Evolutionary conservation across 2,888 invertebrate genomes (phyloP), one percentile per base, ranked within the genome.

Genomic region (Polyommatus icarus): DNA sequence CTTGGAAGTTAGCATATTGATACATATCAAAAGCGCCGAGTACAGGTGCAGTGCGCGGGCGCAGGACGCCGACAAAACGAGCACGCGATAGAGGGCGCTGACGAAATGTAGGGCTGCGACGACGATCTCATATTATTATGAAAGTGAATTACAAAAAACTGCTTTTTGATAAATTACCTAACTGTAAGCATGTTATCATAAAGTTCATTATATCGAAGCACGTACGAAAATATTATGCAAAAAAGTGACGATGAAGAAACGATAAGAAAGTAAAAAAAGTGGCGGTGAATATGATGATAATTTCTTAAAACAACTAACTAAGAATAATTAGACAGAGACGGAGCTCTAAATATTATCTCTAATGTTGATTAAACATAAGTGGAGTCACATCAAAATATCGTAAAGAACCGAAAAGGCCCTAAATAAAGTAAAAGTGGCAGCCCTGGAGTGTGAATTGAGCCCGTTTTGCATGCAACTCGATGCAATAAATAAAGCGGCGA

Each of bases 1-100:
- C 73, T 59, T 73, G 87, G 84, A 86, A 85, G 87, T 91, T 90
- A 90, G 90, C 90, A 91, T 91, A 90, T 91, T 90, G 91, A 91
- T 91, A 89, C 83, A 88, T 88, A 89, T 91, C 91, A 92, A 91
- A 91, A 88, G 76, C 78, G 82, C 82, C 80, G 81, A 80, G 83
- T 84, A 80, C 83, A 77, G 73, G 73, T 77, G 77, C 77, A 57
- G 83, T 83, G 88, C 88, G 87, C 87, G 83, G 84, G 88, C 89
- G 89, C 88, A 85, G 83, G 87, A 88, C 88, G 87, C 89, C 88
- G 87, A 86, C 85, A 90, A 89, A 89, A 87, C 76, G 77, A 85
- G 85, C 87, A 89, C 90, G 91, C 91, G 91, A 84, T 81, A 81
- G 80, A 85, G 85, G 87, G 87, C 84, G 84, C 87, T 87, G 85